Conservation (phyloP, 1,140 invertebrate species). For the Kradibia gibbosae region DNA sequence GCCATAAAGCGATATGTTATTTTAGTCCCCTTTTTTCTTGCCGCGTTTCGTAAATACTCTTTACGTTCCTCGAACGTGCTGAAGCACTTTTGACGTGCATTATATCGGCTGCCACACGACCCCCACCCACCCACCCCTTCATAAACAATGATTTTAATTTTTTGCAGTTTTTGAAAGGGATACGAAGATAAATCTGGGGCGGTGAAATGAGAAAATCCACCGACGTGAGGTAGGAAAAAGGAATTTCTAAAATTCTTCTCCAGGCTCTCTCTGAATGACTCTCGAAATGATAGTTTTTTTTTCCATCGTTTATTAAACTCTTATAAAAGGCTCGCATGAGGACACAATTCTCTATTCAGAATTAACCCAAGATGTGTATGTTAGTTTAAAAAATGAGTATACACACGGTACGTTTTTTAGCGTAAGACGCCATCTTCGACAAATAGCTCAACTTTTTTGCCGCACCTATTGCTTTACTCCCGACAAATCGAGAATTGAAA, state of each 20-base stretch:
- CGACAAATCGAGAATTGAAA: neutral
- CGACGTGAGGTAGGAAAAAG: neutral
- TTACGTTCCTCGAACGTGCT: neutral
- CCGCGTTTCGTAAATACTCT: neutral
- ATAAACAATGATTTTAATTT: neutral
- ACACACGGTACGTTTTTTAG: neutral
- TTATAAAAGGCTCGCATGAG: too few relatives aligned
- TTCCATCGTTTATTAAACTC: too few relatives aligned
- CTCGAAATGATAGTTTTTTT: too few relatives aligned
- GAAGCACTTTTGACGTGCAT: constrained; percentile 10
- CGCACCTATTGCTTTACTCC: neutral
- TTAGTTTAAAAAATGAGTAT: too few relatives aligned
- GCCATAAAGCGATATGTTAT: constrained; percentile 4
- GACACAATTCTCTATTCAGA: too few relatives aligned
- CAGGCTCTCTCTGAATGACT: neutral
- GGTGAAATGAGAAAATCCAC: neutral
- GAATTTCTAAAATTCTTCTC: neutral
- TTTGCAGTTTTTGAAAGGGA: neutral
- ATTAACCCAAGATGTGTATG: neutral
- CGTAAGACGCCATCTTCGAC: neutral
- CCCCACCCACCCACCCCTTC: neutral
- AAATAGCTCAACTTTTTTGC: neutral
- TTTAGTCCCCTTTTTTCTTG: neutral
- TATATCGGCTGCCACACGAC: neutral
- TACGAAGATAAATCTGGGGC: neutral